Conservation (phyloP, 2,113 vertebrate genomes). For the Megaleporinus macrocephalus region DNA sequence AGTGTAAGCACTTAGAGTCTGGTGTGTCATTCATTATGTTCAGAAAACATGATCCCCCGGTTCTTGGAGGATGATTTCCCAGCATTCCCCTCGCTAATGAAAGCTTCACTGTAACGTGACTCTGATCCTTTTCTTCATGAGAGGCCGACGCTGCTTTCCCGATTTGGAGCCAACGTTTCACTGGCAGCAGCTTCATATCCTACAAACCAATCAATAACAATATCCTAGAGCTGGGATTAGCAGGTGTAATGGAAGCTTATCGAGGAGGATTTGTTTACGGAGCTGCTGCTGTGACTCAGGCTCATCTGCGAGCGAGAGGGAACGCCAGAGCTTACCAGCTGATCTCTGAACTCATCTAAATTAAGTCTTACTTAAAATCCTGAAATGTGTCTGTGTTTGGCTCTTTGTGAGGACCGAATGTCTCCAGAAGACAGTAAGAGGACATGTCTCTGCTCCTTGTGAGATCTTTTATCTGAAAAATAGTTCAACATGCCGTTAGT, state of each 20-base stretch:
- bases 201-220: constrained; percentile 40
- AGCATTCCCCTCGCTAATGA: neutral
- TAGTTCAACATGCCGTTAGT: too few species aligned
- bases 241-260: constrained; percentile 43
- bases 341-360: constrained; percentile 41
- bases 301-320: constrained; percentile 27
- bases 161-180: constrained; percentile 13
- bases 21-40: too few species aligned
- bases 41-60: neutral
- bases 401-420: too few species aligned
- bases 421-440: too few species aligned
- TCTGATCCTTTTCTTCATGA: neutral
- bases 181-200: constrained; percentile 21
- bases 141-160: neutral
- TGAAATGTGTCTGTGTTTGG: neutral
- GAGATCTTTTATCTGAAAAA: too few species aligned
- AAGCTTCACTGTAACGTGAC: neutral
- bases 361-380: constrained; percentile 31
- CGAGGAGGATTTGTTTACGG: constrained; percentile 49
- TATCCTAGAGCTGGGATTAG: constrained; percentile 47
- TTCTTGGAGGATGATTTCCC: neutral
- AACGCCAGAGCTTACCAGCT: constrained; percentile 29
- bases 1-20: too few species aligned
- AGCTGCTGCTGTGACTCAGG: constrained; percentile 30
- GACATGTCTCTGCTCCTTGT: too few species aligned